Base-by-base conservation (phyloP, 2,888 invertebrate species). In the Anodontia alba region DNA sequence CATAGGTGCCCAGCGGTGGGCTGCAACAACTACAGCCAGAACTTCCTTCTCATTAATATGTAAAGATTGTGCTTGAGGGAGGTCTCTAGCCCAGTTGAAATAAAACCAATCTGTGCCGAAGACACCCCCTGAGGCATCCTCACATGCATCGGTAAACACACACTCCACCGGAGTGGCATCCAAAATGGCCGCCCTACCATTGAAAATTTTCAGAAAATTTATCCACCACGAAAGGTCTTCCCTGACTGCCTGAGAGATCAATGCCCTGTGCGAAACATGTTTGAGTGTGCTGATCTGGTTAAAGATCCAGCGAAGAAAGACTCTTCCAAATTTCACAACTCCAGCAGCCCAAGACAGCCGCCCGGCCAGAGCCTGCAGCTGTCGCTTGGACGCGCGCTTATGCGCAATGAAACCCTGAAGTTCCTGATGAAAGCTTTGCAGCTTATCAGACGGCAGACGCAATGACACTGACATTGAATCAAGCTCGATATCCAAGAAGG, bases 1-100 rank as follows among this genome's bases (percentile, higher is more conserved):
- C 33, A 38, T 38, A 20, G 66, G 70, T 51, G 31, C 72, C 72
- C 72, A 77, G 26, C 66, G 71, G 43, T 46, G 51, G 0, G 49
- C 49, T 0, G 77, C 62, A 12, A 77, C n/a, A 5, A 72, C 49
- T 15, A 77, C 46, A 1, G 71, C 72, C 1, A 31, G 20, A 8
- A 51, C 51, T n/a, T 51, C n/a, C n/a, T n/a, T n/a, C n/a, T n/a
- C n/a, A n/a, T n/a, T n/a, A n/a, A n/a, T n/a, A n/a, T n/a, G n/a
- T n/a, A 51, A n/a, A 5, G 10, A 7, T 20, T 51, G 51, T 7
- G 51, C 51, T n/a, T 51, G 51, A n/a, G 51, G 51, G 51, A 51
- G 15, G 23, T 51, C 51, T 42, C 8, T 15, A 8, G 42, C 42
- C 42, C 42, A n/a, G n/a, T n/a, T n/a, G n/a, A n/a, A n/a, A n/a